phyloP scores from a whole-genome alignment of 1,140 invertebrate species.

The Pseudobourletiella spinata region DNA sequence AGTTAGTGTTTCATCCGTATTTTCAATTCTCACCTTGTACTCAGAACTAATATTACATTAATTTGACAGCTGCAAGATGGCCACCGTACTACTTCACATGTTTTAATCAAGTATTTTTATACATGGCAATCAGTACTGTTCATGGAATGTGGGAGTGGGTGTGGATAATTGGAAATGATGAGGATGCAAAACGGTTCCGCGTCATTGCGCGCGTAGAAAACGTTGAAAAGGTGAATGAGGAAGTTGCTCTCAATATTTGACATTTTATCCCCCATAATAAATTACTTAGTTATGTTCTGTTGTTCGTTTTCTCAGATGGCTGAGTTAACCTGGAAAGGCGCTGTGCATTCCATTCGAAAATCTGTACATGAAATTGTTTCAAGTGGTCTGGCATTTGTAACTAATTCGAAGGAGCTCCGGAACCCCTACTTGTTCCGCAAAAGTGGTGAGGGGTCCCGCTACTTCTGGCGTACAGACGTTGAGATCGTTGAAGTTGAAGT shows the following conservation, averaged over 20 bases:
- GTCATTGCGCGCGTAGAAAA: constrained; percentile 5
- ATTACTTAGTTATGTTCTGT: too few relatives aligned
- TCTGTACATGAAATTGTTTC: constrained; percentile 18
- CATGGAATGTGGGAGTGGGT: constrained; percentile 26
- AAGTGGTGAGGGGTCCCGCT: constrained; percentile 2
- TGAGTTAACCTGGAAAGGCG: constrained; percentile 13
- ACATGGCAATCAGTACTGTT: constrained; percentile 16
- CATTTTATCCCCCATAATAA: too few relatives aligned
- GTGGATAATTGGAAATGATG: constrained; percentile 20
- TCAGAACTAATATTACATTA: background rate
- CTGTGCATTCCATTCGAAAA: constrained; percentile 26
- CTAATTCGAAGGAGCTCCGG: constrained; percentile 19
- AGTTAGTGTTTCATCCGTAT: background rate
- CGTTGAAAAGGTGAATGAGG: constrained; percentile 8
- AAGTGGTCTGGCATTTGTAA: constrained; percentile 19
- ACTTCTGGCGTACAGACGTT: constrained; percentile 24
- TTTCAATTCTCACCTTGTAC: too few relatives aligned
- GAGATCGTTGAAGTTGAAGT: constrained; percentile 17
- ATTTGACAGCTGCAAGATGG: constrained; percentile 10
- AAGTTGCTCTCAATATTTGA: too few relatives aligned
- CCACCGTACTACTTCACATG: constrained; percentile 25
- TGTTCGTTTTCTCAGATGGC: too few relatives aligned
- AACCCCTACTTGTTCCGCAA: constrained; percentile 21
- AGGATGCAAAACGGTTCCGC: constrained; percentile 21
- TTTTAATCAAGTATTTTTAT: constrained; percentile 19